Conservation (phyloP, 1,140 invertebrate genomes). For the Solenopsis invicta region DNA sequence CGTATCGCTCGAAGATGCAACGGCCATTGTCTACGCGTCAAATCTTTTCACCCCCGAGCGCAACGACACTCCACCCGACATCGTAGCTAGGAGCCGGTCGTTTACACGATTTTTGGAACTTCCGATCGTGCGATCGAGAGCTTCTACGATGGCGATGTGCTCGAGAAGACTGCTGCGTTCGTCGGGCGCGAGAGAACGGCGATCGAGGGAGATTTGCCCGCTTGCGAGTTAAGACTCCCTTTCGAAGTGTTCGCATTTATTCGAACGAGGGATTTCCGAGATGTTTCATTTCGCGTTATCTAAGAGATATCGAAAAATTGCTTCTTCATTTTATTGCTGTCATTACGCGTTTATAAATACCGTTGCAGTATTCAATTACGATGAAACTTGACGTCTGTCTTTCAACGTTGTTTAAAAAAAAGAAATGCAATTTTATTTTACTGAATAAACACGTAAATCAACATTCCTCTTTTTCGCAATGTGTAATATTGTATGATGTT, state of each 20-base stretch:
- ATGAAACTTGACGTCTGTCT: not conserved
- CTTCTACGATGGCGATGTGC: constrained; percentile 32
- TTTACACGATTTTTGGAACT: constrained; percentile 61
- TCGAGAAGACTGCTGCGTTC: constrained; percentile 27
- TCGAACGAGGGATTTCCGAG: constrained; percentile 30
- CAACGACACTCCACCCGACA: constrained; percentile 29
- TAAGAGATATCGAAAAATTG: constrained; percentile 29
- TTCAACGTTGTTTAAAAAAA: not conserved
- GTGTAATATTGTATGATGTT: not conserved
- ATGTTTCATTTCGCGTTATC: constrained; percentile 26
- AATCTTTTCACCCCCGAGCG: constrained; percentile 79
- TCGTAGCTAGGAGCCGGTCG: constrained; percentile 35
- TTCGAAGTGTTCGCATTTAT: constrained; percentile 18
- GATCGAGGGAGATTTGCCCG: constrained; percentile 46
- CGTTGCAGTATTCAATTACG: not conserved
- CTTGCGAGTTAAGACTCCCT: constrained; percentile 34
- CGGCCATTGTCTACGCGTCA: constrained; percentile 84
- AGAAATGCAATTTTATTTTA: not conserved
- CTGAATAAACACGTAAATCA: not conserved
- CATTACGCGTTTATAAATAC: not conserved
- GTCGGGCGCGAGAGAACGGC: constrained; percentile 21
- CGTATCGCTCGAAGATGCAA: constrained; percentile 73
- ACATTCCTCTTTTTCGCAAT: not conserved
- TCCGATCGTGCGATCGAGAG: constrained; percentile 44
- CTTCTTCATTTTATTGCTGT: not conserved